Conservation (phyloP, 2,797 vertebrate genomes). For the Emydoidea blandingii region DNA sequence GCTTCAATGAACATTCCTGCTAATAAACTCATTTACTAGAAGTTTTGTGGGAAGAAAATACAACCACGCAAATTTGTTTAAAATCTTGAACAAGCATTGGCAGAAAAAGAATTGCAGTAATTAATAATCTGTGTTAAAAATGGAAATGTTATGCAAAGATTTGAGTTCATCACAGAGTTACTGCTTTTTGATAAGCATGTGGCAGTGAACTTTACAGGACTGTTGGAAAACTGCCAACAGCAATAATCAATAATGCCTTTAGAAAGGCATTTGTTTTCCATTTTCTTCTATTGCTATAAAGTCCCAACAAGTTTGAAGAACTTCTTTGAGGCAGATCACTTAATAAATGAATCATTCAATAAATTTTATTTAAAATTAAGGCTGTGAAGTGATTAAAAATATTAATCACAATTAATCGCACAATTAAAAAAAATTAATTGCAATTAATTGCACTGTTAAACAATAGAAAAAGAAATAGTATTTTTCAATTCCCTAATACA, state of each 20-base stretch:
- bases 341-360: neutral
- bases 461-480: too few relatives aligned
- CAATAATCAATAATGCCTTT: conserved; percentile 7
- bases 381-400: too few relatives aligned
- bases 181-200: neutral
- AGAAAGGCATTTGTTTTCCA: conserved; percentile 36
- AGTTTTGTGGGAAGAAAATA: neutral
- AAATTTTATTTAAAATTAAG: neutral
- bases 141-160: conserved; percentile 5
- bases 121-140: neutral
- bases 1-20: neutral
- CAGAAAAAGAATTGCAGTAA: neutral
- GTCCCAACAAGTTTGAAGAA: conserved; percentile 3
- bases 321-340: neutral
- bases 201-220: neutral
- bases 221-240: conserved; percentile 13
- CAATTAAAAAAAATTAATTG: too few relatives aligned
- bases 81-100: neutral
- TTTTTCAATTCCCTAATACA: too few relatives aligned
- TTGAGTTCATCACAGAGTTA: neutral
- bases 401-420: too few relatives aligned
- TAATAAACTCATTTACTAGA: conserved; percentile 1
- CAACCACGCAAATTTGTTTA: neutral
- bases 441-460: too few relatives aligned
- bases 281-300: conserved; percentile 1